Evolutionary conservation across 2,797 vertebrate genomes (phyloP).

Genomic region (Nothura maculosa): DNA sequence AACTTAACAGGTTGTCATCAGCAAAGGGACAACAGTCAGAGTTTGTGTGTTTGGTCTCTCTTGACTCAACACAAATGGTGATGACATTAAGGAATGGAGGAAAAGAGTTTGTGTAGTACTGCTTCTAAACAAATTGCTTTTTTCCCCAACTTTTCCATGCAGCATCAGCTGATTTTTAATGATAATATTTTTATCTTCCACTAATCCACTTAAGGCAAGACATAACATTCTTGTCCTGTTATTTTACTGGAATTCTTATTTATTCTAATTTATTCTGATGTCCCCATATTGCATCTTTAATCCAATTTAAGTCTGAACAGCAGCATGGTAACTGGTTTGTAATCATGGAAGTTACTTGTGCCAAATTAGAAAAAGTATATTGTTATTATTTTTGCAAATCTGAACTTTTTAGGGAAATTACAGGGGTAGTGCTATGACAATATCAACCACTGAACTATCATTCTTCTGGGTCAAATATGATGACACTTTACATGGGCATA

Average conservation of each 20-base stretch:
- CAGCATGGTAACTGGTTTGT: neutral
- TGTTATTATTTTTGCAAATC: slow-evolving; percentile 41
- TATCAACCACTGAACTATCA: neutral
- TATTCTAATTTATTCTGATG: slow-evolving; percentile 54
- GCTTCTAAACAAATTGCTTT: slow-evolving; percentile 10
- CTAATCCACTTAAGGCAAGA: slow-evolving; percentile 54
- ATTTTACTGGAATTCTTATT: slow-evolving; percentile 56
- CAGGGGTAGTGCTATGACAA: slow-evolving; percentile 2
- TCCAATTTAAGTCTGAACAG: slow-evolving; percentile 10
- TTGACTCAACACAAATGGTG: neutral
- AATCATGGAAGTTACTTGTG: neutral
- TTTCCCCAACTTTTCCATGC: slow-evolving; percentile 29
- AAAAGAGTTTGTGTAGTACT: neutral
- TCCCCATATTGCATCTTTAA: slow-evolving; percentile 48
- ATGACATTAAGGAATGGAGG: neutral
- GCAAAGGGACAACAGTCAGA: neutral
- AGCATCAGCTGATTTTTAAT: slow-evolving; percentile 30
- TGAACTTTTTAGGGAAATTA: slow-evolving; percentile 29
- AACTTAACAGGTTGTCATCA: neutral
- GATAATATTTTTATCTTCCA: slow-evolving; percentile 60
- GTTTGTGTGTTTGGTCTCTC: neutral
- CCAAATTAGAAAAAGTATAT: slow-evolving; percentile 28
- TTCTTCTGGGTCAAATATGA: neutral
- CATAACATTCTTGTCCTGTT: slow-evolving; percentile 54
- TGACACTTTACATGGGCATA: slow-evolving; percentile 36